Percentiles rank a stretch among this genome's conserved stretches.
These are phyloP conservation scores for Dasyprocta punctata DNA, from an alignment of 2,113 vertebrate genomes.

Conservation along the genomic window DNA sequence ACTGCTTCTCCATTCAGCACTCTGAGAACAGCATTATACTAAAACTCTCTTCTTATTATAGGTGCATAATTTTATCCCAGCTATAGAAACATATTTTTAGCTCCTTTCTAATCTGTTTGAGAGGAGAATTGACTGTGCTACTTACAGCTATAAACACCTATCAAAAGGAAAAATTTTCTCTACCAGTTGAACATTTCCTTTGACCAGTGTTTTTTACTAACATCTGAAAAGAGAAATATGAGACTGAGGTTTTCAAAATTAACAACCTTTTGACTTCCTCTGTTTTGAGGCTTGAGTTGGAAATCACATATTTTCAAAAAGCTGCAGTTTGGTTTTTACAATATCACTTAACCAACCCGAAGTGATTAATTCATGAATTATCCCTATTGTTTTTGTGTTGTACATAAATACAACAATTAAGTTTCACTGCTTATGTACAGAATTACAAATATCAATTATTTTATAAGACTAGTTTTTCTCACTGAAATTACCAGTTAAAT, in stretches of 20 bases:
- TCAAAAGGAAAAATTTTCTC: neutral
- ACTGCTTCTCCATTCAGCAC: neutral
- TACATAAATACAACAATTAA: neutral
- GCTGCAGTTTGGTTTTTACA: neutral
- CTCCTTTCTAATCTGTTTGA: neutral
- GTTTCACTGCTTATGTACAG: neutral
- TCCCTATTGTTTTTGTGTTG: neutral
- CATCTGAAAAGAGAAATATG: neutral
- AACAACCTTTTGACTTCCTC: neutral
- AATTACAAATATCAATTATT: conserved; percentile 27
- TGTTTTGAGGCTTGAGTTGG: neutral
- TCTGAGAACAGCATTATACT: neutral
- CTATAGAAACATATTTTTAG: neutral
- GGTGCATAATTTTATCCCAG: neutral
- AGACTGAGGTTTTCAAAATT: neutral
- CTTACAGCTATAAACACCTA: neutral
- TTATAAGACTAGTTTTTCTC: conserved; percentile 21
- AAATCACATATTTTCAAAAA: neutral
- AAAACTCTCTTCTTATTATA: neutral
- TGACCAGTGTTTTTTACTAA: neutral
- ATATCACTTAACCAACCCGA: fast-evolving
- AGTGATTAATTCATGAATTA: conserved; percentile 3
- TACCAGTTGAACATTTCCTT: neutral
- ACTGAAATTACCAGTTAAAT: neutral
- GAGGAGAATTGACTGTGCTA: neutral